Evolutionary conservation across 2,113 vertebrate species (phyloP).

Genomic region (Argyrosomus japonicus): DNA sequence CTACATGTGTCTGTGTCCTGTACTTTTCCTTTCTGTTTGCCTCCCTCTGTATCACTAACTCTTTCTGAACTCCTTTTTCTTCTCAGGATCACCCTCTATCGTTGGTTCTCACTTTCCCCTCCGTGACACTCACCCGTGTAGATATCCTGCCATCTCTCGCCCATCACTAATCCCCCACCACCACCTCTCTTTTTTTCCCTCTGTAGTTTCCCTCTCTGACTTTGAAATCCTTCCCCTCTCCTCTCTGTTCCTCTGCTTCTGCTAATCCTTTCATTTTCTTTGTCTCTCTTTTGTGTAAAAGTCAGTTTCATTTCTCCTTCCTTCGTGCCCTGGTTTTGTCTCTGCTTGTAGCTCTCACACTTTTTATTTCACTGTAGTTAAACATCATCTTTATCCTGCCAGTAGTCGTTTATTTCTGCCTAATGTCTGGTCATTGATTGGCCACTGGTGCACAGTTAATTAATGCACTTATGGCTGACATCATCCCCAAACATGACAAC

Average conservation of each 20-base stretch:
- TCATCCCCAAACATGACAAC: slow-evolving; percentile 8
- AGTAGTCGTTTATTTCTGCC: slow-evolving; percentile 2
- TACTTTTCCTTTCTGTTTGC: slow-evolving; percentile 19
- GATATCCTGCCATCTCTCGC: slow-evolving; percentile 73
- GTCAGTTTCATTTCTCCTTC: slow-evolving; percentile 64
- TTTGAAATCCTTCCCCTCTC: slow-evolving; percentile 73
- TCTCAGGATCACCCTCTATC: slow-evolving; percentile 51
- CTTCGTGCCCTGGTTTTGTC: slow-evolving; percentile 39
- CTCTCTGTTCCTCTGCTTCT: slow-evolving; percentile 62
- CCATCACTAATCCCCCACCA: slow-evolving; percentile 71
- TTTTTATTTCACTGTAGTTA: slow-evolving; percentile 30
- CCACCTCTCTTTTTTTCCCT: slow-evolving; percentile 61
- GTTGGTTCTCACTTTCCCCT: slow-evolving; percentile 56
- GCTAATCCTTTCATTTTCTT: slow-evolving; percentile 77
- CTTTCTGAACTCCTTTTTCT: slow-evolving; percentile 50
- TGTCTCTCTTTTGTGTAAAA: slow-evolving; percentile 70
- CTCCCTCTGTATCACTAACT: slow-evolving; percentile 52
- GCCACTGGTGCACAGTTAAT: background rate
- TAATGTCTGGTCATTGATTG: background rate
- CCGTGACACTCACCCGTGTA: slow-evolving; percentile 60
- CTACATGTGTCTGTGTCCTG: background rate
- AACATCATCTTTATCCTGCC: slow-evolving; percentile 7
- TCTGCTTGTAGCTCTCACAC: slow-evolving; percentile 30
- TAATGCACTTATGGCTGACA: slow-evolving; percentile 1
- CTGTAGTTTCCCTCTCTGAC: slow-evolving; percentile 68